Base-by-base conservation (phyloP, 2,113 vertebrate species). In the Notothenia coriiceps region DNA sequence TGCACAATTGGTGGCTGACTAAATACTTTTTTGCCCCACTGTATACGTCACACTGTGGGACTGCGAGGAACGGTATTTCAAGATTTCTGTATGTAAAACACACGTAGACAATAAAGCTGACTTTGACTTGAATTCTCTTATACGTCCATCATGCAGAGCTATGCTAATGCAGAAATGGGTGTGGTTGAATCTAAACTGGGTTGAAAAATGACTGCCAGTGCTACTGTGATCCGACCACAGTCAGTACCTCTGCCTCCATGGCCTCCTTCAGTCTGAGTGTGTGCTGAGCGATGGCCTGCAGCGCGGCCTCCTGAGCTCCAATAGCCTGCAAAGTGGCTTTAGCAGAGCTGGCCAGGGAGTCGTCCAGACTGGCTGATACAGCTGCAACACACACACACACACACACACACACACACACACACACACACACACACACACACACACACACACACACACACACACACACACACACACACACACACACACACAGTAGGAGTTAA, bases 201-300 rank as follows among this genome's bases (percentile, higher is more conserved):
- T 35, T 35, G 35, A 5, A 40, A 40, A 40, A 40, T 7, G 35
- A 1, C 6, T n/a, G 70, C 0, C 12, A 20, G 57, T 2, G 20
- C 14, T 9, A 22, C 11, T 55, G 57, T 25, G 25, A 59, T 60
- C 69, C 65, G 12, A 65, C 8, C 25, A 59, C 17, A 12, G 13
- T 22, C 18, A 54, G 29, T 78, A 99, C 98, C 97, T 98, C 96
- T 10, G 95, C 88, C 52, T 96, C 98, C 98, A 99, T 99, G 2
- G 97, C 97, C 51, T 97, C 96, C 90, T 95, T 96, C 84, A 99
- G 88, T 29, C 94, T 96, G 12, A 85, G 91, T 1, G 96, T 94
- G 74, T 99, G 98, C 29, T 88, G 90, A 1, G 77, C 91, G 46
- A 99, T 96, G 0, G 98, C 96, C 25, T 96, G 95, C 52, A 98